These are phyloP conservation scores for Upupa epops DNA, from an alignment of 2,113 vertebrate genomes.

Conservation along the genomic window DNA sequence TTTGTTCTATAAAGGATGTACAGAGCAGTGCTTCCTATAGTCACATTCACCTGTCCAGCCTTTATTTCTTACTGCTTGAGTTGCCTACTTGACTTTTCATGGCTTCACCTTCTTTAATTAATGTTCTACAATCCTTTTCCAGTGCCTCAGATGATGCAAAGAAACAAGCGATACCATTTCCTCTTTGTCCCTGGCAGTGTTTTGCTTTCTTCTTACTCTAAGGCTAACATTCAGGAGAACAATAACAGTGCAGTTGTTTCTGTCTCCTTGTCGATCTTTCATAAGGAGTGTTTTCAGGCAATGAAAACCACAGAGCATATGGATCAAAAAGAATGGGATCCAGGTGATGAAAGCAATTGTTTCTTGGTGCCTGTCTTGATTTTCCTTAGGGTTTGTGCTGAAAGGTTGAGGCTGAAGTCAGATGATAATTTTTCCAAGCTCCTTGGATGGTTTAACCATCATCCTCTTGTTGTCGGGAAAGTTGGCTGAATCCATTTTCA, in stretches of 20 bases:
- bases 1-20: background rate
- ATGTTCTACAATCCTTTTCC: background rate
- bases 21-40: background rate
- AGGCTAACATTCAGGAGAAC: background rate
- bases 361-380: conserved; percentile 51
- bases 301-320: conserved; percentile 36
- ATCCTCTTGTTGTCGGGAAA: background rate
- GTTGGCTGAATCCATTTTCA: background rate
- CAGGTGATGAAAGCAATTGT: conserved; percentile 52
- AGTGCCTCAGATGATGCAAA: background rate
- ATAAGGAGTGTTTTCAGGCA: conserved; percentile 12
- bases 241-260: conserved; percentile 5
- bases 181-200: background rate
- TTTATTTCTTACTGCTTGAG: background rate
- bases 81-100: background rate
- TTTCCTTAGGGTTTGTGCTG: conserved; percentile 43
- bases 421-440: conserved; percentile 18
- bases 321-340: conserved; percentile 42
- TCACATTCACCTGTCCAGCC: background rate
- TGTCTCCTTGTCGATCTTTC: conserved; percentile 48
- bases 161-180: background rate
- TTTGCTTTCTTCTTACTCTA: background rate
- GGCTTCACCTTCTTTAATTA: background rate
- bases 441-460: background rate
- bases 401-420: conserved; percentile 45